Conservation (phyloP, 2,888 invertebrate species). For the Tetramorium bicarinatum region DNA sequence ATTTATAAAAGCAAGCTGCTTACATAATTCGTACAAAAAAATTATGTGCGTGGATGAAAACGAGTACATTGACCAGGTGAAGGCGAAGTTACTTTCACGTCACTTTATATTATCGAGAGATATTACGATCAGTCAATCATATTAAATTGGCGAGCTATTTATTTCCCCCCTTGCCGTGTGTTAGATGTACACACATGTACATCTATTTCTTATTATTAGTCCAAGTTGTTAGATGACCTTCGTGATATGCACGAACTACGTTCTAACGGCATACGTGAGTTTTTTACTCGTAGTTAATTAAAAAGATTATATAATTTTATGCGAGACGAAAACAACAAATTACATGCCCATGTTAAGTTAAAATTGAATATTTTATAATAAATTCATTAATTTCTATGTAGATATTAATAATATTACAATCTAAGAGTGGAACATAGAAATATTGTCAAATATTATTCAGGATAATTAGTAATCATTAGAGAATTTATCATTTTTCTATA, state of each 20-base stretch:
- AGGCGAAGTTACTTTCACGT: slow-evolving; percentile 1
- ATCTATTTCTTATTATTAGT: slow-evolving; percentile 19
- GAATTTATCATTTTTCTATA: neutral
- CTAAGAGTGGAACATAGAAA: neutral
- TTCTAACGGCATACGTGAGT: neutral
- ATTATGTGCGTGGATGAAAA: neutral
- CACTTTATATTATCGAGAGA: neutral
- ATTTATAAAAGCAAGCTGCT: neutral
- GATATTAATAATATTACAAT: neutral
- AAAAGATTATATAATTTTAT: slow-evolving; percentile 5
- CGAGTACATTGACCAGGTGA: neutral
- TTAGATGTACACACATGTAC: neutral
- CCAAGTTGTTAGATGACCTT: slow-evolving; percentile 19
- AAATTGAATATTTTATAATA: neutral
- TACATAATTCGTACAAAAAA: slow-evolving; percentile 19
- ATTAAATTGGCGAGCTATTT: neutral
- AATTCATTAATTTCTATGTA: neutral
- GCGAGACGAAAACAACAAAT: neutral
- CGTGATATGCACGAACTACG: slow-evolving; percentile 2
- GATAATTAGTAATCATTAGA: neutral
- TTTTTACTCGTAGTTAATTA: neutral
- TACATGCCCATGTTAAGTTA: neutral
- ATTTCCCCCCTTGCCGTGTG: neutral
- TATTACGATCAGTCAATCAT: slow-evolving; percentile 15
- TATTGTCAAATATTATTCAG: neutral